Percentiles rank a stretch among this genome's conserved stretches.
Conservation (phyloP, 2,797 vertebrate genomes). For the Crossoptilon crossoptilon region DNA sequence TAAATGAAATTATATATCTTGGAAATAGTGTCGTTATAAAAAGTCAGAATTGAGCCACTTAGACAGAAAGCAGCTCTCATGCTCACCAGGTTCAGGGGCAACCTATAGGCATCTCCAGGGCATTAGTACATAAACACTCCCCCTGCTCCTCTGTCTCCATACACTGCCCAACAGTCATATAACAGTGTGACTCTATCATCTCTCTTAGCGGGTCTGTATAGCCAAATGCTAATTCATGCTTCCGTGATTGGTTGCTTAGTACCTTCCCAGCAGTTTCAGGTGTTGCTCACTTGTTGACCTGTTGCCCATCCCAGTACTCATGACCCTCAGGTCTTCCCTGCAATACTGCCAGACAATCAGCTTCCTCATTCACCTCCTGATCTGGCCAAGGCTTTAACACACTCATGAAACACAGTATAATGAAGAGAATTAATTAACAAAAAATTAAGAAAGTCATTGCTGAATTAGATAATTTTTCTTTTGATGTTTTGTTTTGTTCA, state of each 20-base stretch:
- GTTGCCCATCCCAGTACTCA: neutral
- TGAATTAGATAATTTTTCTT: neutral
- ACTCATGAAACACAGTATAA: neutral
- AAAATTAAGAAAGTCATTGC: neutral
- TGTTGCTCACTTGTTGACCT: neutral
- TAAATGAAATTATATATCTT: neutral
- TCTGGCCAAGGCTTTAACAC: neutral
- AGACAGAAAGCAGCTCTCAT: neutral
- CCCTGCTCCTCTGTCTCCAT: neutral
- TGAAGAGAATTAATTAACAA: neutral
- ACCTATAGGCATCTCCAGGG: neutral
- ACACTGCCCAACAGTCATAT: neutral
- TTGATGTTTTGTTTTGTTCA: neutral
- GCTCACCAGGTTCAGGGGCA: neutral
- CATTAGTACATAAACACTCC: neutral
- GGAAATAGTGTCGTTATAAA: neutral
- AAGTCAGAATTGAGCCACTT: neutral
- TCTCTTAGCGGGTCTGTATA: neutral
- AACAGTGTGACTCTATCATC: too few species aligned
- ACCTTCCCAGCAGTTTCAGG: neutral
- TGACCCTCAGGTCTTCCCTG: neutral
- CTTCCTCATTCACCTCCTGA: rapidly evolving
- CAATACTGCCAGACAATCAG: neutral
- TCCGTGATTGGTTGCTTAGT: neutral
- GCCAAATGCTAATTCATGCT: neutral